A percentile compares a stretch with the other conserved stretches of the same genome.
These are phyloP conservation scores for Epinephelus coioides DNA, from an alignment of 2,797 vertebrate genomes.

Conservation along the genomic window DNA sequence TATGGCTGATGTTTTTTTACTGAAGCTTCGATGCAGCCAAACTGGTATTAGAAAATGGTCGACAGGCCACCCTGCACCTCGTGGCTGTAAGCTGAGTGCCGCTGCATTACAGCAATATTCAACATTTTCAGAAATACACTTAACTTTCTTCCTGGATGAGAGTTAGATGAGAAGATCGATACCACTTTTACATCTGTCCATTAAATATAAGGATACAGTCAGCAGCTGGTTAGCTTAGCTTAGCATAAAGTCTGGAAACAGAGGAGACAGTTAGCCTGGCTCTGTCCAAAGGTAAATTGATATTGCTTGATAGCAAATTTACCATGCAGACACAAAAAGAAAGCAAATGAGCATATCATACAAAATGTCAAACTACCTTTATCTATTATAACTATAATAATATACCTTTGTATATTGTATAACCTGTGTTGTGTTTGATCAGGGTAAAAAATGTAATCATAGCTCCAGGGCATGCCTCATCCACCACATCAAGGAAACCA, in stretches of 20 bases:
- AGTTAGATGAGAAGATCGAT: not conserved
- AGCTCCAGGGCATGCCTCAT: constrained; percentile 18
- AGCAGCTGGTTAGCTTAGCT: constrained; percentile 14
- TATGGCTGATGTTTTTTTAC: too few species aligned
- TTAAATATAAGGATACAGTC: not conserved
- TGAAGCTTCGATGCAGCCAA: too few species aligned
- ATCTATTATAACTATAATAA: constrained; percentile 5
- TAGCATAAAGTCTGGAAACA: constrained; percentile 3
- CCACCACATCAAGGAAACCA: constrained; percentile 18
- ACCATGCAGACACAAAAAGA: not conserved
- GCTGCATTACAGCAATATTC: not conserved
- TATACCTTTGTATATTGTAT: not conserved
- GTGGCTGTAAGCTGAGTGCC: too few species aligned
- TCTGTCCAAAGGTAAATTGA: not conserved
- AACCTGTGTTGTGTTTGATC: constrained; percentile 14
- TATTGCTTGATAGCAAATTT: not conserved
- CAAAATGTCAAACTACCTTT: constrained; percentile 9
- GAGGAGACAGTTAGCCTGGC: not conserved
- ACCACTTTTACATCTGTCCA: not conserved
- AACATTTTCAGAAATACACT: not conserved
- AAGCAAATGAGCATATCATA: not conserved
- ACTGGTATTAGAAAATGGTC: too few species aligned
- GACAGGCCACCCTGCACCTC: too few species aligned
- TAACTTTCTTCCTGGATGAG: not conserved
- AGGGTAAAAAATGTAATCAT: constrained; percentile 34